Conservation (phyloP, 2,888 invertebrate species). For the Phortica okadai region DNA sequence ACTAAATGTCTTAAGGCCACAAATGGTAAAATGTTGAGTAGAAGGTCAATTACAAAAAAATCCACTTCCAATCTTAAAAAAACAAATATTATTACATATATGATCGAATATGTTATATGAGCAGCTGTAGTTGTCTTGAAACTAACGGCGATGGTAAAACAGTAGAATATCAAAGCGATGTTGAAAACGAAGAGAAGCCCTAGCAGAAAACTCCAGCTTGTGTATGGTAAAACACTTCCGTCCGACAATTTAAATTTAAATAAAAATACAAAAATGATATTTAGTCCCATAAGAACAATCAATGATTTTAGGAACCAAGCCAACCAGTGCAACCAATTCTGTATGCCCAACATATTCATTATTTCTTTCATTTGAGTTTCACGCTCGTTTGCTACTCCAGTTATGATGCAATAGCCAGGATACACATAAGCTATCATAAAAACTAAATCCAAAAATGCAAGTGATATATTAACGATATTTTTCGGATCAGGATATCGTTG, state of each 20-base stretch:
- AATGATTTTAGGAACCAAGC: conserved; percentile 89
- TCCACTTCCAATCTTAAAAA: neutral
- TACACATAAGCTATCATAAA: neutral
- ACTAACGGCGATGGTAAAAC: conserved; percentile 85
- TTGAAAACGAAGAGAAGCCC: conserved; percentile 84
- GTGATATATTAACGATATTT: neutral
- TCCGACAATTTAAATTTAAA: conserved; percentile 76
- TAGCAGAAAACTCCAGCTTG: conserved; percentile 79
- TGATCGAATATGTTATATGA: conserved; percentile 75
- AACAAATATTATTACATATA: neutral
- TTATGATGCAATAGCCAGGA: neutral
- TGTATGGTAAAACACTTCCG: conserved; percentile 76
- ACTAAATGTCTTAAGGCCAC: conserved; percentile 87
- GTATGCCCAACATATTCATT: conserved; percentile 92
- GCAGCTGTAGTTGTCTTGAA: conserved; percentile 87
- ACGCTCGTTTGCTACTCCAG: neutral
- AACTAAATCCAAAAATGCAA: neutral
- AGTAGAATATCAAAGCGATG: conserved; percentile 83
- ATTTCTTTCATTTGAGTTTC: conserved; percentile 80
- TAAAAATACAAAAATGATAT: conserved; percentile 78
- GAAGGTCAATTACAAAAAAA: neutral
- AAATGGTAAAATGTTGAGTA: conserved; percentile 82
- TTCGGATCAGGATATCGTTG: conserved; percentile 33
- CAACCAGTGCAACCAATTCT: conserved; percentile 87
- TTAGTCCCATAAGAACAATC: conserved; percentile 78